These are phyloP conservation scores for Pangasius krempfi DNA, from an alignment of 2,797 vertebrate species.

Conservation along the genomic window DNA sequence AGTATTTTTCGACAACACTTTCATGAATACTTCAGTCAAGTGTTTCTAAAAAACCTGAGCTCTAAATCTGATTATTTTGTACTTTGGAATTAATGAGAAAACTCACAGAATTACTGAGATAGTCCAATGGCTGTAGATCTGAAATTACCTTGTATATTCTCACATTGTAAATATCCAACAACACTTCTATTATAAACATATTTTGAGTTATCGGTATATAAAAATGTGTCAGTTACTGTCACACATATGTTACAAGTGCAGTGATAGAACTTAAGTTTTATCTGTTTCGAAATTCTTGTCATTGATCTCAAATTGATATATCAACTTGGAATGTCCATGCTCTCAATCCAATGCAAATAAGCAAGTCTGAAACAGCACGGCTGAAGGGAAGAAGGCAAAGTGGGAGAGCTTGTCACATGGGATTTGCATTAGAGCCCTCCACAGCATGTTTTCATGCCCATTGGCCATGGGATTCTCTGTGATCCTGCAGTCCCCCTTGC, in stretches of 20 bases:
- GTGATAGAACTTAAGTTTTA: not conserved
- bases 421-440: slow-evolving; percentile 18
- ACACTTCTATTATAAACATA: not conserved
- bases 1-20: not conserved
- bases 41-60: not conserved
- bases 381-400: not conserved
- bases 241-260: not conserved
- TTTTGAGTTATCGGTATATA: not conserved
- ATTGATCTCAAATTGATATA: not conserved
- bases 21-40: not conserved
- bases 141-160: not conserved
- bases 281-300: not conserved
- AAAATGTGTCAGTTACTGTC: not conserved
- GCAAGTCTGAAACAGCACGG: not conserved
- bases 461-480: slow-evolving; percentile 18
- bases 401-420: slow-evolving; percentile 20
- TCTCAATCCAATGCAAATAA: not conserved
- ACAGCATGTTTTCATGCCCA: not conserved
- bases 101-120: not conserved
- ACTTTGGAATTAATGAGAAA: not conserved
- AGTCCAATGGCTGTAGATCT: not conserved
- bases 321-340: not conserved
- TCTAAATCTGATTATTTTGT: not conserved
- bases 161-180: not conserved
- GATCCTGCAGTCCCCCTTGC: slow-evolving; percentile 23